A percentile compares a stretch with the other conserved stretches of the same genome.
Evolutionary conservation across 2,797 vertebrate species (phyloP).

Genomic region (Chanos chanos): DNA sequence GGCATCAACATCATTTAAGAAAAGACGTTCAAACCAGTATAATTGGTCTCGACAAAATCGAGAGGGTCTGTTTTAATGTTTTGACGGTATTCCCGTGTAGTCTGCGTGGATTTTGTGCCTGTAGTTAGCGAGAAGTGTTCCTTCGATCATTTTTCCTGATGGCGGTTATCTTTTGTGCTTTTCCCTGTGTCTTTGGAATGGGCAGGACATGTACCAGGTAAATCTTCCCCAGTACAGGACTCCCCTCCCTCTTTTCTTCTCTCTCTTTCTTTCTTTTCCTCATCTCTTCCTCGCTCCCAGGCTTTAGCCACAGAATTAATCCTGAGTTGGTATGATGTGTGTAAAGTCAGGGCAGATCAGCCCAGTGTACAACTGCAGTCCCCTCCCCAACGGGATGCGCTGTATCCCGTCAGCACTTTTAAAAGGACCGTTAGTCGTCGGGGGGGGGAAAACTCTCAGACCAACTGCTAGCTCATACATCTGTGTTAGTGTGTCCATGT

Average conservation of each 20-base stretch:
- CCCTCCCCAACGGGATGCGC: too few relatives aligned
- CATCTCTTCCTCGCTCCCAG: slow-evolving; percentile 47
- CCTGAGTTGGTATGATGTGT: slow-evolving; percentile 76
- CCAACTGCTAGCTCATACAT: slow-evolving; percentile 26
- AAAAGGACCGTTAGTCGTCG: too few relatives aligned
- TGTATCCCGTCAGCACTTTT: too few relatives aligned
- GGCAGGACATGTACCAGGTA: slow-evolving; percentile 97
- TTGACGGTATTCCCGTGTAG: not conserved
- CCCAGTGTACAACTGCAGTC: not conserved
- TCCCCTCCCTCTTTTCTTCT: slow-evolving; percentile 36
- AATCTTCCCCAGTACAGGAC: slow-evolving; percentile 72
- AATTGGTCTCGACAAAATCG: too few relatives aligned
- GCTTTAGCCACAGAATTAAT: slow-evolving; percentile 68
- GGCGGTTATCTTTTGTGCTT: slow-evolving; percentile 88
- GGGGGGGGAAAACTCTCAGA: too few relatives aligned
- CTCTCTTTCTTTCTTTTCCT: slow-evolving; percentile 55
- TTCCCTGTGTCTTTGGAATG: slow-evolving; percentile 85
- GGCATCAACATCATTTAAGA: too few relatives aligned
- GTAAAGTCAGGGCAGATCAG: slow-evolving; percentile 2
- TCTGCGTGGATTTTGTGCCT: slow-evolving; percentile 20
- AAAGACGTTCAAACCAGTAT: too few relatives aligned
- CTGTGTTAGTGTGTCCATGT: slow-evolving; percentile 24
- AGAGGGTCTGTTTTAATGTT: too few relatives aligned
- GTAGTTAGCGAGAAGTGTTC: slow-evolving; percentile 38
- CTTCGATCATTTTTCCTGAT: slow-evolving; percentile 69